Conservation (phyloP, 2,113 vertebrate genomes). For the Psilopogon haemacephalus region DNA sequence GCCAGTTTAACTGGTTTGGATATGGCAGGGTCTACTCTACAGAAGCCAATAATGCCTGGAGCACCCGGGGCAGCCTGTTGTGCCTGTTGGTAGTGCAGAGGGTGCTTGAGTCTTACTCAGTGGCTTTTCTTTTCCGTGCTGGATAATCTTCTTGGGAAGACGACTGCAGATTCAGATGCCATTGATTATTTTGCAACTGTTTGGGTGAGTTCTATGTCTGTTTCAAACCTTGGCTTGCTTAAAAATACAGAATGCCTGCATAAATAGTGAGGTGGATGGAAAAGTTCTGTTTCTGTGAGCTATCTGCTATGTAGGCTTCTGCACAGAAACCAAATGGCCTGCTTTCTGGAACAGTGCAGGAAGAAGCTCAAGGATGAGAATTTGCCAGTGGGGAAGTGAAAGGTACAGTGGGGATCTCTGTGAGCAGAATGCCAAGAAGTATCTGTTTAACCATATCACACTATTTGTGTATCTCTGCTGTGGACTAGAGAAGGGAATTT, state of each 20-base stretch:
- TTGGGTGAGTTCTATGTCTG: neutral
- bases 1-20: slow-evolving; percentile 58
- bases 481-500: neutral
- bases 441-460: neutral
- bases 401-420: neutral
- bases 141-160: neutral
- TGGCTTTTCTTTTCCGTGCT: neutral
- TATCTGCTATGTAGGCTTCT: neutral
- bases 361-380: neutral
- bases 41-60: slow-evolving; percentile 29
- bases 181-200: neutral
- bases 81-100: slow-evolving; percentile 24
- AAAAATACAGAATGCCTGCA: neutral
- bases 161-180: neutral
- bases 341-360: neutral
- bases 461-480: neutral
- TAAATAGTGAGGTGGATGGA: neutral
- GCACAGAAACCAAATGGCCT: neutral
- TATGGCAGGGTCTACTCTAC: slow-evolving; percentile 34
- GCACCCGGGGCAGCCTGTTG: slow-evolving; percentile 43
- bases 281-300: neutral
- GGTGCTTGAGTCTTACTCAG: neutral
- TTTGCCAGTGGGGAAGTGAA: neutral
- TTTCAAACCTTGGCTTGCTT: neutral
- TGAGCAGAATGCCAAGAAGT: neutral